phyloP scores from a whole-genome alignment of 1,140 invertebrate genomes.

The Glossosoma conforme region DNA sequence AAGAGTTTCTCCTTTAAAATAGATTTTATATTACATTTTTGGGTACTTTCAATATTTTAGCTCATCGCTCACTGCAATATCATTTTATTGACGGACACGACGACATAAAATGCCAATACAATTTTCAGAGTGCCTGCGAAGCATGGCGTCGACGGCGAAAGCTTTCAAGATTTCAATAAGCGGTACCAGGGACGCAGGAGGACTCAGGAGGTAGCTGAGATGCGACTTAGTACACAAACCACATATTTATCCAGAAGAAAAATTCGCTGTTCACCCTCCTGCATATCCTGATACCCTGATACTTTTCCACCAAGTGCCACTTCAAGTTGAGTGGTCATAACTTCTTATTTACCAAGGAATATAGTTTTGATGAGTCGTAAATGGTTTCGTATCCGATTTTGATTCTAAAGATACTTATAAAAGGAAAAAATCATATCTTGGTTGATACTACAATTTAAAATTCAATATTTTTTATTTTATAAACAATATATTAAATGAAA shows the following conservation, averaged over 20 bases:
- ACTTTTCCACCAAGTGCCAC: slow-evolving; percentile 10
- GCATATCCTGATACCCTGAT: slow-evolving; percentile 6
- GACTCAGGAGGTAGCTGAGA: too few relatives aligned
- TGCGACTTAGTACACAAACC: too few relatives aligned
- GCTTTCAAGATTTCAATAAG: slow-evolving; percentile 26
- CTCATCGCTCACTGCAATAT: not conserved
- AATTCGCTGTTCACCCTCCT: not conserved
- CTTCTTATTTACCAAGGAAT: not conserved
- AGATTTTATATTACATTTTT: too few relatives aligned
- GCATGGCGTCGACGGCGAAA: slow-evolving; percentile 11
- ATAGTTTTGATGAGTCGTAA: too few relatives aligned
- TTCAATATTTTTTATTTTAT: too few relatives aligned
- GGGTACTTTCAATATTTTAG: too few relatives aligned
- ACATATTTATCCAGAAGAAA: not conserved
- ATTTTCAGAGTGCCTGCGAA: slow-evolving; percentile 13
- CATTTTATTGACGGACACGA: slow-evolving; percentile 1
- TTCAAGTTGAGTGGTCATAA: slow-evolving; percentile 8
- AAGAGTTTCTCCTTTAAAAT: too few relatives aligned
- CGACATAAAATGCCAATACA: slow-evolving; percentile 6
- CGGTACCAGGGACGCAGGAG: slow-evolving; percentile 6
- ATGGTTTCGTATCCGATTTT: too few relatives aligned
- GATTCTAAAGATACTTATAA: too few relatives aligned
- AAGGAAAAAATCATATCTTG: too few relatives aligned
- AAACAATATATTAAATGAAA: too few relatives aligned
- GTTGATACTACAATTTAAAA: too few relatives aligned